Conservation (phyloP, 1,140 invertebrate genomes). For the Phortica variegata region DNA sequence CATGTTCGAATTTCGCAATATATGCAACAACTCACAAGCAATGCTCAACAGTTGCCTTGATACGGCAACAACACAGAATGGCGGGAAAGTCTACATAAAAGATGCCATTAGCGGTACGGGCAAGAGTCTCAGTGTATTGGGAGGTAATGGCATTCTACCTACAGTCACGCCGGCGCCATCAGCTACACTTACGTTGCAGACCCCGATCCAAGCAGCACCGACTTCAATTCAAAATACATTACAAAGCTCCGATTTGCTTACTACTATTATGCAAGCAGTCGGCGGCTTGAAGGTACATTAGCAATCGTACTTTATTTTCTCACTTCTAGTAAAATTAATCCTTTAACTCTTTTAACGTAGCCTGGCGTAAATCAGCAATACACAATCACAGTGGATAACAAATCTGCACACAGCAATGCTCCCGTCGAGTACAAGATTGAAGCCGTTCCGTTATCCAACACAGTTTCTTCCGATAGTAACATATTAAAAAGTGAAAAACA, state of each 20-base stretch:
- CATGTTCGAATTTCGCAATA: slow-evolving; percentile 65
- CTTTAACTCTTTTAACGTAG: no score
- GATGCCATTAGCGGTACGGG: slow-evolving; percentile 53
- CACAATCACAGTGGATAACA: slow-evolving; percentile 59
- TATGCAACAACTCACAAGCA: slow-evolving; percentile 67
- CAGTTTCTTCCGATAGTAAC: slow-evolving; percentile 4
- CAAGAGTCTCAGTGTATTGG: slow-evolving; percentile 41
- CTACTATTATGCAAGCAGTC: slow-evolving; percentile 50
- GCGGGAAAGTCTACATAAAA: slow-evolving; percentile 66
- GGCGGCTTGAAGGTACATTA: slow-evolving; percentile 41
- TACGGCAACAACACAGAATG: slow-evolving; percentile 65
- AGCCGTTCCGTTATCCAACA: slow-evolving; percentile 48
- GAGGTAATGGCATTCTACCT: slow-evolving; percentile 36
- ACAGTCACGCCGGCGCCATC: slow-evolving; percentile 12
- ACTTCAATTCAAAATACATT: slow-evolving; percentile 37
- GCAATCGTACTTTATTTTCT: slow-evolving; percentile 13
- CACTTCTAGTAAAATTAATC: no score
- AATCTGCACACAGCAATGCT: slow-evolving; percentile 46
- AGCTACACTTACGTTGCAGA: slow-evolving; percentile 1
- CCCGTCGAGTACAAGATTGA: slow-evolving; percentile 58
- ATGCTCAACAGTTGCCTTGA: slow-evolving; percentile 70
- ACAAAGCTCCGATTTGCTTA: slow-evolving; percentile 35
- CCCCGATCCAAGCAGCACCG: slow-evolving; percentile 37
- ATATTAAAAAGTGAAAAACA: slow-evolving; percentile 28
- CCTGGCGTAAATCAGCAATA: slow-evolving; percentile 32